Evolutionary conservation across 2,888 invertebrate genomes (phyloP).

Genomic region (Lutraria lutraria): DNA sequence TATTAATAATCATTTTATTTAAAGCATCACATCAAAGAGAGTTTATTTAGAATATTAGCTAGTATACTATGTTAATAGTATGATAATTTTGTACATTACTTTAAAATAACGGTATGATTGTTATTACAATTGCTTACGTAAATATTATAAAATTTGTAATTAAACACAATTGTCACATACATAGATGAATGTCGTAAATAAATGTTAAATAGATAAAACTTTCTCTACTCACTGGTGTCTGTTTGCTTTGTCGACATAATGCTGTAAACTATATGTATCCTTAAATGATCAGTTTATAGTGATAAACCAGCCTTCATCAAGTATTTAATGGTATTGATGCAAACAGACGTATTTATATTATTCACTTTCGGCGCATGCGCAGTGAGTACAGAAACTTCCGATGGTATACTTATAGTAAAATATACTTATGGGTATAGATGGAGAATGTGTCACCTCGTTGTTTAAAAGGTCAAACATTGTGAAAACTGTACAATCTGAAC

Average conservation of each 20-base stretch:
- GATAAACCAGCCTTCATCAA: constrained; percentile 2
- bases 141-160: neutral
- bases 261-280: neutral
- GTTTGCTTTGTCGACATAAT: neutral
- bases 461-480: neutral
- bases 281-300: neutral
- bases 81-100: neutral
- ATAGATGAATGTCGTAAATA: neutral
- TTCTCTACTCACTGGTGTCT: neutral
- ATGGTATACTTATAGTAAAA: neutral
- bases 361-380: constrained; percentile 3
- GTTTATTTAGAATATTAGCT: neutral
- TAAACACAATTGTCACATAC: neutral
- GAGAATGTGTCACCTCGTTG: neutral
- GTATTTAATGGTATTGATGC: constrained; percentile 13
- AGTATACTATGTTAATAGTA: neutral
- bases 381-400: neutral
- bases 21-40: no score
- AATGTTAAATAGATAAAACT: neutral
- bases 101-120: neutral
- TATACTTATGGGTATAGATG: neutral
- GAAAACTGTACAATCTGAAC: neutral
- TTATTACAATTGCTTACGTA: neutral
- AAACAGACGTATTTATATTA: constrained; percentile 15
- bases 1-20: no score